phyloP scores from a whole-genome alignment of 2,888 invertebrate species.

The Mesochorus sp. region DNA sequence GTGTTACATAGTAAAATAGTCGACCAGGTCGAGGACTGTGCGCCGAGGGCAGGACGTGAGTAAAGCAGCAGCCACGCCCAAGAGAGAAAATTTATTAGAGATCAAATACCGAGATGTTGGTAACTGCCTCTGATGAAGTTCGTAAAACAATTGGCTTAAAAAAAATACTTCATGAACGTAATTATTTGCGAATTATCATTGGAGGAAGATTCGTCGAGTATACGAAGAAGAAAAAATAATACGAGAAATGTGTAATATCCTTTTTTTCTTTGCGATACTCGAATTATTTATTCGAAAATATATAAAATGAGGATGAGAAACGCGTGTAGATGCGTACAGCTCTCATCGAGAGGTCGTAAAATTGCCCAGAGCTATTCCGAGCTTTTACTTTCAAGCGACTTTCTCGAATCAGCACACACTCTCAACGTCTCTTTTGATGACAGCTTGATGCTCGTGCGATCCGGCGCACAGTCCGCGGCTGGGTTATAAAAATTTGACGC shows the following conservation, averaged over 20 bases:
- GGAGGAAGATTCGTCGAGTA: neutral
- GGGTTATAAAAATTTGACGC: neutral
- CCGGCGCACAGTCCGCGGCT: neutral
- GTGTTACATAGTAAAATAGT: conserved; percentile 20
- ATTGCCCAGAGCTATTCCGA: conserved; percentile 51
- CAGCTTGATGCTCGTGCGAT: conserved; percentile 23
- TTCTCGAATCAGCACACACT: conserved; percentile 52
- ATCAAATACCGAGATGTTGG: conserved; percentile 15
- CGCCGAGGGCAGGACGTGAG: conserved; percentile 59
- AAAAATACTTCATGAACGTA: too few relatives aligned
- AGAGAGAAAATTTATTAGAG: conserved; percentile 44
- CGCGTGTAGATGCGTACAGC: conserved; percentile 3
- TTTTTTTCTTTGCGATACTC: too few relatives aligned
- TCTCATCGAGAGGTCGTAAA: conserved; percentile 17
- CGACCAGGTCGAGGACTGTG: conserved; percentile 47
- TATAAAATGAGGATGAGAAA: neutral
- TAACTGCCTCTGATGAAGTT: too few relatives aligned
- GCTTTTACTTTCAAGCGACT: conserved; percentile 59
- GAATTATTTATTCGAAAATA: too few relatives aligned
- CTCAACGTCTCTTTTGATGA: conserved; percentile 45
- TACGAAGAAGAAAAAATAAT: neutral
- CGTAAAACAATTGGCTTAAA: too few relatives aligned
- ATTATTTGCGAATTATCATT: neutral
- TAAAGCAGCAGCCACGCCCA: conserved; percentile 44
- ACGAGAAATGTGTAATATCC: too few relatives aligned